Conservation (phyloP, 2,113 vertebrate species). For the Leucopsar rothschildi region DNA sequence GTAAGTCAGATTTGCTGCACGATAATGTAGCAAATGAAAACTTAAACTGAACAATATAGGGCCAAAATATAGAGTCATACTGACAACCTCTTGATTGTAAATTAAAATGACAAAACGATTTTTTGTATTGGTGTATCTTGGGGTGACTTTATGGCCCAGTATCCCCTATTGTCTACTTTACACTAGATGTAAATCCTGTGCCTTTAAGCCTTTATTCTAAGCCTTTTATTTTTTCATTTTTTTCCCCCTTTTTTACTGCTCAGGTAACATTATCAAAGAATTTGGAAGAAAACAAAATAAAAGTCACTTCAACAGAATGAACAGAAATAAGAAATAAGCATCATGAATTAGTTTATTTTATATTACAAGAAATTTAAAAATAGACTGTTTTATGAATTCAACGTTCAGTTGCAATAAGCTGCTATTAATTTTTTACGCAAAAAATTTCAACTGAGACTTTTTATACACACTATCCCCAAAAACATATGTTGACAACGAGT, state of each 20-base stretch:
- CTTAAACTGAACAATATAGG: background rate
- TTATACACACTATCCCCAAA: background rate
- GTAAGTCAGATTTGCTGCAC: background rate
- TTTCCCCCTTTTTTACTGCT: background rate
- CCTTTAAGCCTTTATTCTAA: background rate
- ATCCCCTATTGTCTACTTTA: background rate
- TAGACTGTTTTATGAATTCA: background rate
- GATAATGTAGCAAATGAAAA: background rate
- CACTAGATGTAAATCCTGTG: background rate
- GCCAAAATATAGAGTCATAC: background rate
- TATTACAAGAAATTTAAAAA: background rate
- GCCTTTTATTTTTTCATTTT: background rate
- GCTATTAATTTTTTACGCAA: background rate
- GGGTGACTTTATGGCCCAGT: fast-evolving
- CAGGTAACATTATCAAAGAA: background rate
- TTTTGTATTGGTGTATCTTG: background rate
- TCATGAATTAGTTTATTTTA: background rate
- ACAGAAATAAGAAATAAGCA: background rate
- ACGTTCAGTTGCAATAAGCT: background rate
- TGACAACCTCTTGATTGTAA: background rate
- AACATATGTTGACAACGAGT: background rate
- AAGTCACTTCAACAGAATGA: background rate
- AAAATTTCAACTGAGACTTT: background rate
- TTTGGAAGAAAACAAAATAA: background rate
- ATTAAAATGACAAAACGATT: background rate